Evolutionary conservation across 2,113 vertebrate species (phyloP).

Genomic region (Oreochromis tanganicae): DNA sequence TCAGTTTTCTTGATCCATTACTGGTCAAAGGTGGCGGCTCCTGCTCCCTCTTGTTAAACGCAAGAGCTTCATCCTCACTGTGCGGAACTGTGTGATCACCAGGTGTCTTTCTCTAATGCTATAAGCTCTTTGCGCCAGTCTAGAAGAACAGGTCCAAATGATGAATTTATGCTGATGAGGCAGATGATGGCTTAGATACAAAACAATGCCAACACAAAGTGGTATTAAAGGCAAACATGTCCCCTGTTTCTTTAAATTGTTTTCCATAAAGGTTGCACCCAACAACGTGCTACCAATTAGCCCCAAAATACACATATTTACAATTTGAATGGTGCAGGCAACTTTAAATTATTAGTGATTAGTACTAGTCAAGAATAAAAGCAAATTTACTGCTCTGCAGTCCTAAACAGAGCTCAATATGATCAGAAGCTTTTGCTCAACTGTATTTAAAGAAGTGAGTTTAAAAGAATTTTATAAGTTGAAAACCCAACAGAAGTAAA

Average conservation of each 20-base stretch:
- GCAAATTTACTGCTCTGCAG: not conserved
- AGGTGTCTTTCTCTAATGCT: not conserved
- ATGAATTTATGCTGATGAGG: not conserved
- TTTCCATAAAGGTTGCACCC: not conserved
- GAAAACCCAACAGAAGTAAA: constrained; percentile 1
- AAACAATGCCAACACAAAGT: not conserved
- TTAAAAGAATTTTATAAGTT: not conserved
- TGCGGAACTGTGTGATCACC: not conserved
- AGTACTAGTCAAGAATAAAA: not conserved
- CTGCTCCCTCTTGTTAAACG: not conserved
- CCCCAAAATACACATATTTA: constrained; percentile 59
- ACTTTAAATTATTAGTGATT: not conserved
- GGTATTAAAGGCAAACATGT: not conserved
- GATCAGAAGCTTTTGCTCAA: constrained; percentile 20
- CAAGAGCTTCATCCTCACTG: not conserved
- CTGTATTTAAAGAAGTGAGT: constrained; percentile 24
- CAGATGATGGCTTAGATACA: not conserved
- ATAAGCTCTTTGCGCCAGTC: not conserved
- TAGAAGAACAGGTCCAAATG: not conserved
- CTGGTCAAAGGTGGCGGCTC: not conserved
- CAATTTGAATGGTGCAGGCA: constrained; percentile 9
- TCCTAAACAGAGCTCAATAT: constrained; percentile 10
- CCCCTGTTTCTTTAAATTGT: not conserved
- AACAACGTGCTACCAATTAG: not conserved
- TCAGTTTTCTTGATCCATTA: not conserved